Conservation (phyloP, 2,113 vertebrate genomes). For the Brienomyrus longianalis region DNA sequence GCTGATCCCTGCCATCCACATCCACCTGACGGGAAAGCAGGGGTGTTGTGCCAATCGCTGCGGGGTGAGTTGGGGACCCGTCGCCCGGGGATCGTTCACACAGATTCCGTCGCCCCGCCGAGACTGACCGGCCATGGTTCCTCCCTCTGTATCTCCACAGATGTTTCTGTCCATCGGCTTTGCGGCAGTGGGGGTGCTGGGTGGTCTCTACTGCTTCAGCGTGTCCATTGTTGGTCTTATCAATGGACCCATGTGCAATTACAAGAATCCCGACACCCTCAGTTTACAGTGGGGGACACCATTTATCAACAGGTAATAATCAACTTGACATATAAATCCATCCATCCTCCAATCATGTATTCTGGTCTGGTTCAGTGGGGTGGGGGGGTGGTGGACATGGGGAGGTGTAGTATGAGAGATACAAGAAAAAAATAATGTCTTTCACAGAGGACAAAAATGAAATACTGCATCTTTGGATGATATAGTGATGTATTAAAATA, state of each 20-base stretch:
- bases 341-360: neutral
- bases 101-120: neutral
- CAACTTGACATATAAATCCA: neutral
- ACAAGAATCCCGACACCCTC: fast-evolving
- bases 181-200: conserved; percentile 56
- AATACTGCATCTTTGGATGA: neutral
- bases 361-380: neutral
- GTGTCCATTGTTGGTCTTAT: conserved; percentile 55
- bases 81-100: neutral
- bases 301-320: conserved; percentile 51
- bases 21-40: conserved; percentile 58
- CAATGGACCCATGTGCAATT: conserved; percentile 59
- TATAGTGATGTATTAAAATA: neutral
- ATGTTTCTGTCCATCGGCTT: conserved; percentile 69
- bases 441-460: neutral
- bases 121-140: neutral
- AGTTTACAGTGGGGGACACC: conserved; percentile 36
- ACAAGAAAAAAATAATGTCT: neutral
- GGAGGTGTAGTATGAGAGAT: neutral
- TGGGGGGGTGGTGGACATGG: neutral
- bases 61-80: conserved; percentile 57
- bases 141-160: conserved; percentile 34
- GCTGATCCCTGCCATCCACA: conserved; percentile 62
- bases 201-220: conserved; percentile 57
- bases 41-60: conserved; percentile 69